Evolutionary conservation across 2,113 vertebrate genomes (phyloP).

Genomic region (Callaeas wilsoni): DNA sequence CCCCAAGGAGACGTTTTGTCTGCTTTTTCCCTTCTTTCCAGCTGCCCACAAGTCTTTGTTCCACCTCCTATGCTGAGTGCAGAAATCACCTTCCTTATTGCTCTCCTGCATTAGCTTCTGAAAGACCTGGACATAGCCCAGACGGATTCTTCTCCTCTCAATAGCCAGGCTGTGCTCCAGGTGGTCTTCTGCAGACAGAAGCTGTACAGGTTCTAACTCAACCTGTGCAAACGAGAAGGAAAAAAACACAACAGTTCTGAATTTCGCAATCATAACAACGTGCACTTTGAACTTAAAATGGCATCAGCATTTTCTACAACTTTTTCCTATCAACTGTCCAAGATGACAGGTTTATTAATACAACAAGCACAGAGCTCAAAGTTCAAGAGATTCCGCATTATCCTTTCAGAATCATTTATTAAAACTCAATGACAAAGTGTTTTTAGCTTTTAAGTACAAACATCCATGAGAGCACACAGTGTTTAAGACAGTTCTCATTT

Average conservation of each 20-base stretch:
- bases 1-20: background rate
- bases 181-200: conserved; percentile 64
- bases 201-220: conserved; percentile 67
- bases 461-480: background rate
- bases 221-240: conserved; percentile 52
- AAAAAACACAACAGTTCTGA: background rate
- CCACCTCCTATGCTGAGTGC: background rate
- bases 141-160: conserved; percentile 74
- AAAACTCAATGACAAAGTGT: background rate
- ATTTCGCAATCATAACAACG: background rate
- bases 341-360: background rate
- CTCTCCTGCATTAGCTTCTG: conserved; percentile 70
- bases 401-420: background rate
- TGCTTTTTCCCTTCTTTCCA: background rate
- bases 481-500: background rate
- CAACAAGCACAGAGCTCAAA: background rate
- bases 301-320: background rate
- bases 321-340: background rate
- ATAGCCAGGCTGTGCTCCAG: conserved; percentile 73
- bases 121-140: conserved; percentile 69
- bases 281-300: background rate
- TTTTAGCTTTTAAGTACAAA: background rate
- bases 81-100: conserved; percentile 40
- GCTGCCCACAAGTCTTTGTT: background rate
- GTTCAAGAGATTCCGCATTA: background rate